Conservation (phyloP, 2,888 invertebrate species). For the Drosophila longiperda region DNA sequence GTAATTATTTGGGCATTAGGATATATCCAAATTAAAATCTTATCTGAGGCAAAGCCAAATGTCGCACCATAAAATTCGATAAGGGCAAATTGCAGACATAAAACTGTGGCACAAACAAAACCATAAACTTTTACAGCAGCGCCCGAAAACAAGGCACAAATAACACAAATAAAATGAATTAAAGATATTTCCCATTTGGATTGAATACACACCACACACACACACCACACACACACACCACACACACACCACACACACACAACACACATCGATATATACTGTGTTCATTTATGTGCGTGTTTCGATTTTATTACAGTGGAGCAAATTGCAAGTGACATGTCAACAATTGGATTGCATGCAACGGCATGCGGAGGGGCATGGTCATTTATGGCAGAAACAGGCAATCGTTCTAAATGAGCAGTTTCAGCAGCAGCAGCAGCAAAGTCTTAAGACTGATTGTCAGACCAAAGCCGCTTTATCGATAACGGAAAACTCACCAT, state of each 20-base stretch:
- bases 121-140: constrained; percentile 77
- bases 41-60: constrained; percentile 60
- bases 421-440: constrained; percentile 77
- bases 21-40: constrained; percentile 64
- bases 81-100: constrained; percentile 53
- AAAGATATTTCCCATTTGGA: constrained; percentile 74
- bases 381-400: constrained; percentile 85
- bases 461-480: constrained; percentile 46
- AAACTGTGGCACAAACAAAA: constrained; percentile 64
- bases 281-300: constrained; percentile 48
- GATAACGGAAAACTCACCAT: constrained; percentile 53
- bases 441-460: constrained; percentile 66
- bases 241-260: constrained; percentile 6
- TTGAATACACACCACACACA: constrained; percentile 35
- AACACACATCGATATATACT: neutral
- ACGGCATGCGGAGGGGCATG: constrained; percentile 85
- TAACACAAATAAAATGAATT: constrained; percentile 61
- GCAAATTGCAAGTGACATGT: constrained; percentile 85
- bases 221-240: constrained; percentile 2
- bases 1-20: constrained; percentile 34
- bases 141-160: constrained; percentile 47
- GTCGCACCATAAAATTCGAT: constrained; percentile 53
- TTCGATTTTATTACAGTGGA: constrained; percentile 82
- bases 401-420: constrained; percentile 84
- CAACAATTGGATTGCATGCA: constrained; percentile 85